Evolutionary conservation across 2,888 invertebrate genomes (phyloP), one percentile per base, ranked within the genome.

Genomic region (Unio pictorum): DNA sequence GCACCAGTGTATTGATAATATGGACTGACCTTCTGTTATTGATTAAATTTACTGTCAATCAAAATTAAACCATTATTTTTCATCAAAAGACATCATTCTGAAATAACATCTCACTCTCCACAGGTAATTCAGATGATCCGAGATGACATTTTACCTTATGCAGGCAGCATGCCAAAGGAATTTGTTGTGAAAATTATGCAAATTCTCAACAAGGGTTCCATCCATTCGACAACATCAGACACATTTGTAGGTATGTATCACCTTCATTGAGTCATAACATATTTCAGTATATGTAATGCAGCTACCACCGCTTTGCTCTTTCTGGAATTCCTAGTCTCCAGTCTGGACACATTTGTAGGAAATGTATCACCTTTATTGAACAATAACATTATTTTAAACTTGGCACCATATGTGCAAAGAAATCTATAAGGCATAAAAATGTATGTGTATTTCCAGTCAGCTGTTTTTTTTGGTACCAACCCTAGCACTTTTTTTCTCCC

Each of bases 171-270:
- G 88, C 95, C 95, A 67, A 93, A 94, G 89, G 94, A 95, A 82
- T 95, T 96, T 90, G 94, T 94, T 82, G 93, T 95, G 85, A 93
- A 94, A 89, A 93, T 96, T 66, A 95, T 97, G 80, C 93, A 94
- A 82, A 91, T 97, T 76, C 91, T 96, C 69, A 95, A 96, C 90
- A 94, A 94, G 86, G 96, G 96, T 23, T 95, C 96, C 55, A 95
- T 96, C 45, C 90, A 92, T 71, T 87, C 90, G 6, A 90, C 91
- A 28, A 84, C 87, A 45, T 86, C 87, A 1, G 85, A 86, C 67
- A 78, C 83, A 45, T 89, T 89, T 73, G 84, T 89, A 23, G 89
- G 89, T 89, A 72, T 78, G 76, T 55, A 6, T 5, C 17, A 54
- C 20, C 58, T 55, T 55, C 1, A 34, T 34, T 8, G 34, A 34